Percentiles rank a stretch among this genome's conserved stretches.
Conservation (phyloP, 2,888 invertebrate species). For the Penaeus monodon region DNA sequence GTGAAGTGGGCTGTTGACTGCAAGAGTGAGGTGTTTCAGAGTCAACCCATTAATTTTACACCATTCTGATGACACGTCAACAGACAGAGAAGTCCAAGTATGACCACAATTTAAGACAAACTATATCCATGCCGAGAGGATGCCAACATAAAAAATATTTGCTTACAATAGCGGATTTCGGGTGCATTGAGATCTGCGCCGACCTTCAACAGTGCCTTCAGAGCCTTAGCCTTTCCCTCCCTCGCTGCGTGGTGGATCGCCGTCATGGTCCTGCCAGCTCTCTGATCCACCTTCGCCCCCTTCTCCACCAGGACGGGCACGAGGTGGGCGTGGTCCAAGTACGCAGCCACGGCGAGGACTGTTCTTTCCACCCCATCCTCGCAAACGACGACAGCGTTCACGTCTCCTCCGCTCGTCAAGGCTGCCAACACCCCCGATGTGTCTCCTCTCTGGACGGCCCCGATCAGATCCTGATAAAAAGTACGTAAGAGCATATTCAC, state of each 20-base stretch:
- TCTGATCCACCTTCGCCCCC: background rate
- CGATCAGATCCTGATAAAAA: background rate
- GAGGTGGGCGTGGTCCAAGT: conserved; percentile 2
- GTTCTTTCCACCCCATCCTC: background rate
- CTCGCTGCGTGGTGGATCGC: conserved; percentile 9
- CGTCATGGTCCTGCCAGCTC: background rate
- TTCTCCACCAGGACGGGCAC: background rate
- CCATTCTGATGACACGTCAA: background rate
- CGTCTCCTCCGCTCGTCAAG: background rate
- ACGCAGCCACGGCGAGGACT: background rate
- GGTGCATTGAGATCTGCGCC: conserved; percentile 8
- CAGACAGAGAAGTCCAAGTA: background rate
- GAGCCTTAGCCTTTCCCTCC: background rate
- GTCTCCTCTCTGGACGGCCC: background rate
- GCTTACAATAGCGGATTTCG: background rate
- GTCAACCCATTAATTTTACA: background rate
- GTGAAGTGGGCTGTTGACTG: conserved; percentile 4
- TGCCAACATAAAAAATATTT: too few species aligned
- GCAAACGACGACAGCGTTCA: background rate
- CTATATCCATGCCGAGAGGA: background rate
- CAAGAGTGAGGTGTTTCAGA: too few species aligned
- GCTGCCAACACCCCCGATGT: background rate
- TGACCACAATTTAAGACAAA: background rate
- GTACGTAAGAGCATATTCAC: too few species aligned
- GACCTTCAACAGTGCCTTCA: conserved; percentile 2